Base-by-base conservation (phyloP, 2,113 vertebrate species). In the Pyxicephalus adspersus region DNA sequence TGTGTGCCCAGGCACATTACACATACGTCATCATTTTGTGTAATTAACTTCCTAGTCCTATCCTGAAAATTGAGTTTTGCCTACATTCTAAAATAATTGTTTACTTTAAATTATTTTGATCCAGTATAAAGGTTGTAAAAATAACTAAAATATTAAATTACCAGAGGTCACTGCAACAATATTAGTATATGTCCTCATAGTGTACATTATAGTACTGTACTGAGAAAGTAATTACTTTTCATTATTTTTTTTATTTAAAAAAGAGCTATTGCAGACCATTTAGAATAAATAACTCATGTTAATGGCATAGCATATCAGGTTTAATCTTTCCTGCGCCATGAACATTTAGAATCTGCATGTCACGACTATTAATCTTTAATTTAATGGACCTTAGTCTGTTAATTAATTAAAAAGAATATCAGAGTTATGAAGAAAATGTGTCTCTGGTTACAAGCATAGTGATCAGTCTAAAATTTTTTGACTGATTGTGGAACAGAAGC, bases 251-350 rank as follows among this genome's bases (percentile, higher is more conserved):
- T 68, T 51, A 78, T 78, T 58, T 58, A 58, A 34, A 22, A 19
- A 54, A 67, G 38, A 58, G 20, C 34, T 58, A 45, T 38, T 52
- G 17, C 51, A 58, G n/a, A 11, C 29, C 52, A 67, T 57, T 67
- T 45, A 54, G 28, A 78, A 67, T 68, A 58, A 58, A 78, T 67
- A 78, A 34, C 76, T 67, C 64, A 58, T 58, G 54, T 45, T 67
- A 78, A 78, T 78, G 31, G 52, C 52, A 78, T 78, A 78, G 57
- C 76, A 68, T 55, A 66, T 67, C 64, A 78, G 29, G 52, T 25
- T 68, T 78, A 78, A 78, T 68, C 64, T 68, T 67, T 68, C 52
- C 23, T 67, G 76, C 58, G 52, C 51, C 64, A 67, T 13, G 20
- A 31, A 77, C n/a, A 58, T n/a, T 78, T 67, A 78, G 4, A 58